These are phyloP conservation scores for Cryptoblepharus egeriae DNA, from an alignment of 2,797 vertebrate species.

Conservation along the genomic window DNA sequence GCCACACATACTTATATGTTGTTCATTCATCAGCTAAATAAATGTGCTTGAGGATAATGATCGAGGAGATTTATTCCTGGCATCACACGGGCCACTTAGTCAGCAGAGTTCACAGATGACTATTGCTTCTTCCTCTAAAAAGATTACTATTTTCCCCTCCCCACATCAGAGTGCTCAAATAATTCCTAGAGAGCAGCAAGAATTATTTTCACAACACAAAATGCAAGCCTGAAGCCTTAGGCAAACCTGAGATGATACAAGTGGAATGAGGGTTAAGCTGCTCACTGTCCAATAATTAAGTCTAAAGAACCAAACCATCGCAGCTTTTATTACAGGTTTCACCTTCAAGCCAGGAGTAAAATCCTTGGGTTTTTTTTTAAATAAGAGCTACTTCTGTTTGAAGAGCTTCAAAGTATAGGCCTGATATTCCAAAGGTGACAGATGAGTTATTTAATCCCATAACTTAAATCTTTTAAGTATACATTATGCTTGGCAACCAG, in stretches of 20 bases:
- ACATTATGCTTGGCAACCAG: background rate
- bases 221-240: background rate
- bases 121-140: background rate
- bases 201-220: background rate
- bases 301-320: slow-evolving; percentile 32
- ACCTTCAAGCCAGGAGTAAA: slow-evolving; percentile 33
- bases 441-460: slow-evolving; percentile 45
- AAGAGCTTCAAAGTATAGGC: background rate
- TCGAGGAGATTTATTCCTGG: background rate
- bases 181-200: too few relatives aligned
- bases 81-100: background rate
- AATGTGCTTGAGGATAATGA: background rate
- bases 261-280: background rate
- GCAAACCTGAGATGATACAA: slow-evolving; percentile 30
- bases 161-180: background rate
- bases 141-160: background rate
- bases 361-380: background rate
- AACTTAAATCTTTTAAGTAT: slow-evolving; percentile 33
- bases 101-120: background rate
- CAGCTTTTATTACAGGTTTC: slow-evolving; percentile 23
- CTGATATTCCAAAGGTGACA: slow-evolving; percentile 24
- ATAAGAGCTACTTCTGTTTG: background rate
- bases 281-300: slow-evolving; percentile 21
- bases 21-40: background rate
- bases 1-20: background rate